These are phyloP conservation scores for Schizotus pectinicornis DNA, from an alignment of 2,888 invertebrate genomes.

Conservation along the genomic window DNA sequence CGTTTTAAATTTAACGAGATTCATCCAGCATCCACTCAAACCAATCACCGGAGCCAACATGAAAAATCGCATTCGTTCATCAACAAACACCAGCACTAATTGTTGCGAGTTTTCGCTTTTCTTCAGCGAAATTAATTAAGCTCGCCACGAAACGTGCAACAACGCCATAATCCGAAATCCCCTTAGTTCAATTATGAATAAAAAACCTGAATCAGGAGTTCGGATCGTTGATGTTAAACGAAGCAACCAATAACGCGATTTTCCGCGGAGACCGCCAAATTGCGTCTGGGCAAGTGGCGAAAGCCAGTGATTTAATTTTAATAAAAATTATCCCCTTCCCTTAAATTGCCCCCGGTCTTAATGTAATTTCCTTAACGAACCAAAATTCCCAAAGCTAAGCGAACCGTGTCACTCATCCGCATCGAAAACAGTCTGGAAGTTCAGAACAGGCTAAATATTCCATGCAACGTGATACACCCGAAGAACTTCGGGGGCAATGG, in stretches of 20 bases:
- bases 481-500: constrained; percentile 16
- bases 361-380: constrained; percentile 32
- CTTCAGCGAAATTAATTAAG: background rate
- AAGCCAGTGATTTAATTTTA: constrained; percentile 21
- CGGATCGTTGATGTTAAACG: constrained; percentile 12
- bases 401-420: constrained; percentile 44
- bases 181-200: constrained; percentile 17
- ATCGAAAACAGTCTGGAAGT: constrained; percentile 41
- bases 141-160: background rate
- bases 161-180: constrained; percentile 13
- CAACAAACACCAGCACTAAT: constrained; percentile 10
- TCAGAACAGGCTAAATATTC: constrained; percentile 44
- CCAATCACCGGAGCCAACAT: constrained; percentile 4
- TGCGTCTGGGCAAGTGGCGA: constrained; percentile 2
- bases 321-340: constrained; percentile 22
- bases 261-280: background rate
- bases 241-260: constrained; percentile 23
- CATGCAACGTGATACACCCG: constrained; percentile 43
- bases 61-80: constrained; percentile 8
- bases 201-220: constrained; percentile 22
- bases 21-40: background rate
- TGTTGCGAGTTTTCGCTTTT: background rate
- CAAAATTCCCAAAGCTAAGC: constrained; percentile 42
- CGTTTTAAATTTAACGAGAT: constrained; percentile 20
- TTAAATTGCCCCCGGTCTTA: constrained; percentile 24